Evolutionary conservation across 2,113 vertebrate genomes (phyloP).

Genomic region (Aleadryas rufinucha): DNA sequence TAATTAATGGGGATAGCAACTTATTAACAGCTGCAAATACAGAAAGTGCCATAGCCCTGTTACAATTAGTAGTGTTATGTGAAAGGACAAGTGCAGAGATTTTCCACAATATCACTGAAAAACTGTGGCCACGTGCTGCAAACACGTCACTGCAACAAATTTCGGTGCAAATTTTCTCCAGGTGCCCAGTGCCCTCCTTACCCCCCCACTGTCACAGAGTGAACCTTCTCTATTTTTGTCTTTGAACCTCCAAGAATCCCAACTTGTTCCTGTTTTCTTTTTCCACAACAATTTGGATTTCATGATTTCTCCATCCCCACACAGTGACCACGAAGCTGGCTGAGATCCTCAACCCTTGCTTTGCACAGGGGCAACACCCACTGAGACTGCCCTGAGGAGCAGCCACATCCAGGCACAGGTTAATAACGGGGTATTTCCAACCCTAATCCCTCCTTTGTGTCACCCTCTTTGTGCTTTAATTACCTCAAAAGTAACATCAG

Average conservation of each 20-base stretch:
- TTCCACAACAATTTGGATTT: not conserved
- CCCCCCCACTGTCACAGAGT: fast-evolving
- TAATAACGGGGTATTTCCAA: not conserved
- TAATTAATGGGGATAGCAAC: not conserved
- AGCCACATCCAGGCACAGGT: not conserved
- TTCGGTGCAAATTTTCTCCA: not conserved
- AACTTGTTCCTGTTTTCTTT: fast-evolving
- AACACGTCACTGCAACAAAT: not conserved
- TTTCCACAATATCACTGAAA: not conserved
- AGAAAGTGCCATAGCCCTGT: not conserved
- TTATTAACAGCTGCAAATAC: not conserved
- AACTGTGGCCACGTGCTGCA: fast-evolving
- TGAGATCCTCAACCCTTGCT: not conserved
- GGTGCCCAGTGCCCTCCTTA: not conserved
- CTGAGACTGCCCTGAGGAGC: not conserved
- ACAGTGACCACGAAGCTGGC: fast-evolving
- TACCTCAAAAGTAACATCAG: not conserved
- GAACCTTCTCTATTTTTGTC: not conserved
- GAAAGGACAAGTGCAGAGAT: not conserved
- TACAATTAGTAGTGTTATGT: not conserved
- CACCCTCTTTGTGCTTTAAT: not conserved
- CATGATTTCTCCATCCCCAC: not conserved
- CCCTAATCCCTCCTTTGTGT: not conserved
- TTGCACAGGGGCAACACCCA: fast-evolving
- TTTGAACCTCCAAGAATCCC: not conserved